A percentile compares a stretch with the other conserved stretches of the same genome.
Evolutionary conservation across 37 sponge, comb jelly and placozoan species (phyloP).

Genomic region (Bolinopsis microptera): DNA sequence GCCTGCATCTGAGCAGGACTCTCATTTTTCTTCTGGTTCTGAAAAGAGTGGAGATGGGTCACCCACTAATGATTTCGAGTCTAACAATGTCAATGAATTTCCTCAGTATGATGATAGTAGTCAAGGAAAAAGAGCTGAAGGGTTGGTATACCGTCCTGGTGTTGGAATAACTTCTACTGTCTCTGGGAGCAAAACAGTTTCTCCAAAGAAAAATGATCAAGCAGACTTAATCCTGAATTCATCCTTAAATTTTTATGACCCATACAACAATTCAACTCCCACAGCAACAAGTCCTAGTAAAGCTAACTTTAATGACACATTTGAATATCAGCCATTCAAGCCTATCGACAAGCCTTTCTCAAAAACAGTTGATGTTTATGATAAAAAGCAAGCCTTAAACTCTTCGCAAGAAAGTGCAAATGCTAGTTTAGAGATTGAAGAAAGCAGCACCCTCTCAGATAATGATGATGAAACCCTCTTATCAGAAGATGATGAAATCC

Average conservation of each 20-base stretch:
- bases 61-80: not conserved
- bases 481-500: not conserved
- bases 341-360: not conserved
- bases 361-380: not conserved
- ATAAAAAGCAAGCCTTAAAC: not conserved
- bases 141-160: slow-evolving; percentile 34
- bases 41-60: not conserved
- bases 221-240: not conserved
- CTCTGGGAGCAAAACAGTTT: not conserved
- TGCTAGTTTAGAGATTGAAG: slow-evolving; percentile 16
- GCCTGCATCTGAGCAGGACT: not conserved
- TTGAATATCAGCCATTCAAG: not conserved
- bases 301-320: slow-evolving; percentile 14
- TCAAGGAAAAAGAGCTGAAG: not conserved
- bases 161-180: not conserved
- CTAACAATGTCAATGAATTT: not conserved
- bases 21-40: not conserved
- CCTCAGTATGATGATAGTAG: not conserved
- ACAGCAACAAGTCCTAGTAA: slow-evolving; percentile 35
- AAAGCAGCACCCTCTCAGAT: not conserved
- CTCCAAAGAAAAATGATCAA: not conserved
- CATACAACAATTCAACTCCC: not conserved
- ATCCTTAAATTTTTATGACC: slow-evolving; percentile 46
- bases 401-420: not conserved
- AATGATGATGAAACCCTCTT: not conserved